phyloP scores from a whole-genome alignment of 2,113 vertebrate species.

The Sinocyclocheilus grahami region DNA sequence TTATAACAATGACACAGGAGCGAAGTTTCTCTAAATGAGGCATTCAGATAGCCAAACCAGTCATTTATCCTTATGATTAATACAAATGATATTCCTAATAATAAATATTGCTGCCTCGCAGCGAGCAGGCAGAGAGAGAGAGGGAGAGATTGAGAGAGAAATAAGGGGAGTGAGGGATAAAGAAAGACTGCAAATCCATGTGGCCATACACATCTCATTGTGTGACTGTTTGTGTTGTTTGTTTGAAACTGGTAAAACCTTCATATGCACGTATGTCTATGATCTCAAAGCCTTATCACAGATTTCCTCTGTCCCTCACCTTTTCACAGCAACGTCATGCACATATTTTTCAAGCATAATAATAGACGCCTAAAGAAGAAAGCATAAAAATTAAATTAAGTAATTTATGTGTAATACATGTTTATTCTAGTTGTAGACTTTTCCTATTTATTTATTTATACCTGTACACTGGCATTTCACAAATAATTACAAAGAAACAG shows the following conservation, averaged over 20 bases:
- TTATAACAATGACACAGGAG: conserved; percentile 99
- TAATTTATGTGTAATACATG: no score
- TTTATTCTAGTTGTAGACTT: no score
- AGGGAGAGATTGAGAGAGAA: conserved; percentile 14
- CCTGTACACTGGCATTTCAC: no score
- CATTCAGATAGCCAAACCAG: conserved; percentile 99
- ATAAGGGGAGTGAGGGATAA: neutral
- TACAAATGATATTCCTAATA: conserved; percentile 99
- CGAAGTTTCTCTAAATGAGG: conserved; percentile 99
- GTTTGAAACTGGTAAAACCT: neutral
- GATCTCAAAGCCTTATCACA: neutral
- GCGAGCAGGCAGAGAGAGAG: conserved; percentile 50
- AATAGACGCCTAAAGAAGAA: no score
- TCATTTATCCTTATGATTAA: conserved; percentile 99
- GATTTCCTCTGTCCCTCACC: neutral
- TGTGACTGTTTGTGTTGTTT: conserved; percentile 25
- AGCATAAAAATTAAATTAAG: no score
- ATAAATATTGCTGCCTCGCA: conserved; percentile 91
- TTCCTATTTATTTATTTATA: no score
- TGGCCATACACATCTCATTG: conserved; percentile 12
- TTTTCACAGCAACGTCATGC: neutral
- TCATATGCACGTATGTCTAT: neutral
- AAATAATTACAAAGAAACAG: no score
- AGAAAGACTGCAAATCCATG: conserved; percentile 43
- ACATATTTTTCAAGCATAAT: neutral